These are phyloP conservation scores for Chlamydotis undulata DNA, from an alignment of 2,113 vertebrate genomes.

Conservation along the genomic window DNA sequence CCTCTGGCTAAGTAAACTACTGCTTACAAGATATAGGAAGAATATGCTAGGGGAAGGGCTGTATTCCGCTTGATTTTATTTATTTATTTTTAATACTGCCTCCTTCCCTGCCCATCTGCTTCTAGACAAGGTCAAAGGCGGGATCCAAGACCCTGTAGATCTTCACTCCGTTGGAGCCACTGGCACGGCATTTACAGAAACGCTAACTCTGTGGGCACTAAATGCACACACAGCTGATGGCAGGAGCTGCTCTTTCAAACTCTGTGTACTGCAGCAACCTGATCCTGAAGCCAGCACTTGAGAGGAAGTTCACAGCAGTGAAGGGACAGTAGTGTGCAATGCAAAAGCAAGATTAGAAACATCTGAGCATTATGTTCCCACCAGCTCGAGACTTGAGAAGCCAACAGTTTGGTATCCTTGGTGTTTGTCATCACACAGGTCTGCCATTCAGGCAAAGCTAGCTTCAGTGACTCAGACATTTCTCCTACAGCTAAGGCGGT, in stretches of 20 bases:
- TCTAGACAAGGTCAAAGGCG: neutral
- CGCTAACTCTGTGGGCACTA: neutral
- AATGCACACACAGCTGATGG: neutral
- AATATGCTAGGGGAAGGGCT: neutral
- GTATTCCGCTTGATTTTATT: neutral
- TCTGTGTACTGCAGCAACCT: neutral
- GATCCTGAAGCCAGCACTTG: neutral
- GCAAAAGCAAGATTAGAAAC: neutral
- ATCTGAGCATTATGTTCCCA: neutral
- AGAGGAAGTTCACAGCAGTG: neutral
- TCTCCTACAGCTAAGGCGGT: neutral
- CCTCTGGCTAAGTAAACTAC: neutral
- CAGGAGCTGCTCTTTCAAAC: neutral
- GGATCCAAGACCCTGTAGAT: neutral
- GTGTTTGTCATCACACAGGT: neutral
- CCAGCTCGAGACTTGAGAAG: neutral
- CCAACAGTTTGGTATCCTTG: neutral
- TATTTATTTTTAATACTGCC: neutral
- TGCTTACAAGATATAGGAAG: neutral
- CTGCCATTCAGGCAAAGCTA: neutral
- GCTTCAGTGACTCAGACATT: slow-evolving; percentile 12
- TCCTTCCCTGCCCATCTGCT: neutral
- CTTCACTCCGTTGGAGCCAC: neutral
- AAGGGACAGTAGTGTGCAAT: neutral
- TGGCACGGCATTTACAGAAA: neutral